Percentiles rank a stretch among this genome's conserved stretches.
phyloP scores from a whole-genome alignment of 2,888 invertebrate species.

The Mythimna ferrago region DNA sequence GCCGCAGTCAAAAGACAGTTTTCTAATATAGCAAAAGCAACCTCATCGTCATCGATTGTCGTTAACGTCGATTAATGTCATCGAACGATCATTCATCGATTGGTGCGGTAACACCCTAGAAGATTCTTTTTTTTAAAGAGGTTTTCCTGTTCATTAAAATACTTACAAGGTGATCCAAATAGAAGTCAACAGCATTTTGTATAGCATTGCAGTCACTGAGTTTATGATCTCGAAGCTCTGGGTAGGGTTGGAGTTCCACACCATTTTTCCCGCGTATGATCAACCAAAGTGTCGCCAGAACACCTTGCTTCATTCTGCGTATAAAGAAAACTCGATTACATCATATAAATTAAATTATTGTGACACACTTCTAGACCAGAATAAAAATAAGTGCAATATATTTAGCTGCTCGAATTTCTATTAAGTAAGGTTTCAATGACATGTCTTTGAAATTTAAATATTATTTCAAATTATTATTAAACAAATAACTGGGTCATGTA shows the following conservation, averaged over 20 bases:
- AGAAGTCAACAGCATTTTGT: constrained; percentile 93
- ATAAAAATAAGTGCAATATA: background rate
- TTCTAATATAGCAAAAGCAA: background rate
- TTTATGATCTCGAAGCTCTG: constrained; percentile 92
- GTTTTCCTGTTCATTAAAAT: background rate
- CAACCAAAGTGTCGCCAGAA: constrained; percentile 92
- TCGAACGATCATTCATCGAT: background rate
- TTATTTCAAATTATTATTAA: background rate
- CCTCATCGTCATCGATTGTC: background rate
- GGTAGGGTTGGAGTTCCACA: constrained; percentile 90
- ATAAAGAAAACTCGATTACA: constrained; percentile 9
- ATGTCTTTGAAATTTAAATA: constrained; percentile 5
- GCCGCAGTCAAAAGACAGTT: background rate
- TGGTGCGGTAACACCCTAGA: background rate
- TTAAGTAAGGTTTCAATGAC: constrained; percentile 7
- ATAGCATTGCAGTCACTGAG: constrained; percentile 92
- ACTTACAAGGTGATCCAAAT: constrained; percentile 83
- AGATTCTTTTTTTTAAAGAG: too few relatives aligned
- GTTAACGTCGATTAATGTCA: background rate
- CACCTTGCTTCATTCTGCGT: constrained; percentile 90
- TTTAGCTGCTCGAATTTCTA: background rate
- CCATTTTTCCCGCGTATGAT: constrained; percentile 71
- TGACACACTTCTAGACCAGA: background rate
- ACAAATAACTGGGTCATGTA: constrained; percentile 10
- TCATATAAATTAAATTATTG: background rate